phyloP scores from a whole-genome alignment of 2,888 invertebrate genomes.

The Dryomyza anilis region DNA sequence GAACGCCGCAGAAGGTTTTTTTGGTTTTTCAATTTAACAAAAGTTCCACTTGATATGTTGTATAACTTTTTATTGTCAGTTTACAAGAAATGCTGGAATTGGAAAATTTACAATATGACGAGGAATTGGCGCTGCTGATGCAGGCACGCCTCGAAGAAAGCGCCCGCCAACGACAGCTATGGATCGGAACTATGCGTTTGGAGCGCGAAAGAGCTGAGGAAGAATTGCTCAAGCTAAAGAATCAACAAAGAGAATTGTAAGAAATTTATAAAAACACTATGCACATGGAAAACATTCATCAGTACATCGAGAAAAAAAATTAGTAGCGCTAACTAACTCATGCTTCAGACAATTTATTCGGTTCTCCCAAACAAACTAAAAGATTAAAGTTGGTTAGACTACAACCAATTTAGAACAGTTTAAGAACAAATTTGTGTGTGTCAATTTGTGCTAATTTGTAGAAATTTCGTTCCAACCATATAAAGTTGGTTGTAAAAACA shows the following conservation, averaged over 20 bases:
- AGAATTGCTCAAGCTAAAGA: constrained; percentile 35
- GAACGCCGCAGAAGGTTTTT: constrained; percentile 31
- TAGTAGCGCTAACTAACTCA: not conserved
- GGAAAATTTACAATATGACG: constrained; percentile 33
- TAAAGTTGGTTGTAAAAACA: no score
- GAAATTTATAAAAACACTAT: not conserved
- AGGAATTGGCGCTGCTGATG: constrained; percentile 33
- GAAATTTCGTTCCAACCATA: no score
- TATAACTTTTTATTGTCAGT: constrained; percentile 23
- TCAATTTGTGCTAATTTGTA: no score
- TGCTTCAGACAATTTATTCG: no score
- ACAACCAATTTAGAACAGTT: no score
- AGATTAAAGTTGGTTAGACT: no score
- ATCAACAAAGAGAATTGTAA: constrained; percentile 37
- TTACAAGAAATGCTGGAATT: constrained; percentile 31
- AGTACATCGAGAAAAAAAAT: not conserved
- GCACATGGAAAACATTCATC: not conserved
- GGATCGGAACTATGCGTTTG: constrained; percentile 32
- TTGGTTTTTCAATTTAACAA: no score
- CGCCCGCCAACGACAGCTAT: constrained; percentile 32
- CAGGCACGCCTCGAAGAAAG: constrained; percentile 29
- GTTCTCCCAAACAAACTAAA: no score
- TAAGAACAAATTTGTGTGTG: no score
- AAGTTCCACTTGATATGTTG: not conserved
- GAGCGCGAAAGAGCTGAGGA: constrained; percentile 34